These are phyloP conservation scores for Saguinus midas DNA, from an alignment of 2,113 vertebrate species.

Conservation along the genomic window DNA sequence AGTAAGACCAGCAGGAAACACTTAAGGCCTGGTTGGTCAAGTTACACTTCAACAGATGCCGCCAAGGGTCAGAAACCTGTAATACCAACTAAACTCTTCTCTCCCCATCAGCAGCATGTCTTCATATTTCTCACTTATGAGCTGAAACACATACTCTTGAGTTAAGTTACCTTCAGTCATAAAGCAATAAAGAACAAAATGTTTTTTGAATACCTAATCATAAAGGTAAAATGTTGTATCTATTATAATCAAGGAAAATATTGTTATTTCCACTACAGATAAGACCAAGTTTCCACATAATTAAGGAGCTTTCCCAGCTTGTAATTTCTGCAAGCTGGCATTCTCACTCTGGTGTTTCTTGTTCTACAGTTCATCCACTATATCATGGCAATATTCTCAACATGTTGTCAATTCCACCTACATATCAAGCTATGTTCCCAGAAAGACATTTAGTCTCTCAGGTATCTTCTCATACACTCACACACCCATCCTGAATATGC, in stretches of 20 bases:
- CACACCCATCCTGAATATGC: not conserved
- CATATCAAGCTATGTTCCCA: not conserved
- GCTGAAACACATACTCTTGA: not conserved
- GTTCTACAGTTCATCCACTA: not conserved
- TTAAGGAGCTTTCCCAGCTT: slow-evolving; percentile 19
- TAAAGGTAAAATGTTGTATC: not conserved
- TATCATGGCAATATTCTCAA: not conserved
- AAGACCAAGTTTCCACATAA: slow-evolving; percentile 6
- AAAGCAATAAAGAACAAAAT: slow-evolving; percentile 31
- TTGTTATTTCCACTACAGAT: not conserved
- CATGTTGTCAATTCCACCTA: not conserved
- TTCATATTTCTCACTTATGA: not conserved
- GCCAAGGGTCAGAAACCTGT: not conserved
- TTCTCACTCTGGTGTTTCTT: not conserved
- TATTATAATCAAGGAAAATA: slow-evolving; percentile 6
- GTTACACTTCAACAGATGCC: not conserved
- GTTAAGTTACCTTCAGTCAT: not conserved
- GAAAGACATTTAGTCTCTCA: not conserved
- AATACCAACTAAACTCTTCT: not conserved
- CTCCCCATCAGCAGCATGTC: not conserved
- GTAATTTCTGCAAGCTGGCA: not conserved
- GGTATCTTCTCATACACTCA: not conserved
- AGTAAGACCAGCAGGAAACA: not conserved
- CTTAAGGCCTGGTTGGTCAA: not conserved
- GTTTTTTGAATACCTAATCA: not conserved